These are phyloP conservation scores for Sympetrum striolatum DNA, from an alignment of 2,888 invertebrate genomes.

Conservation along the genomic window DNA sequence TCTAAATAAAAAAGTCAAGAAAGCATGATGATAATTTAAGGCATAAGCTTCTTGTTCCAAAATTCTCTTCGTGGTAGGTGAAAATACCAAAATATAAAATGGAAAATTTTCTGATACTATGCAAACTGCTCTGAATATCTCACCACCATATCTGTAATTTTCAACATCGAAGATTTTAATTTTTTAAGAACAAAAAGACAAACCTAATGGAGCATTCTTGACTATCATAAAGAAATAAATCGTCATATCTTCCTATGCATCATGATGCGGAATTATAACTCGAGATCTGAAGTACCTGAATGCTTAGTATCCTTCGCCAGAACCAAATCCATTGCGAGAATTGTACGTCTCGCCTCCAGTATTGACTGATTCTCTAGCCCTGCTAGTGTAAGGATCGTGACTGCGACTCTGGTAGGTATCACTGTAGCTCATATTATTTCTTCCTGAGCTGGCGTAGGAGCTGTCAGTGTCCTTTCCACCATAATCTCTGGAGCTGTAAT, in stretches of 20 bases:
- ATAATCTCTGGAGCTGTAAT: conserved; percentile 45
- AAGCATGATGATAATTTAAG: neutral
- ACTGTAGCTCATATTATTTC: conserved; percentile 43
- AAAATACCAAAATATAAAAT: neutral
- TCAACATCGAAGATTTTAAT: conserved; percentile 8
- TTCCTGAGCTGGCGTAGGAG: conserved; percentile 38
- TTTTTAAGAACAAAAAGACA: neutral
- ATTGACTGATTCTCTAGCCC: conserved; percentile 39
- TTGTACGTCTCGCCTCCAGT: conserved; percentile 43
- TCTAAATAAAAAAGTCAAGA: neutral
- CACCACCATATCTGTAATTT: neutral
- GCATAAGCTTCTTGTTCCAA: neutral
- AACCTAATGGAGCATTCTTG: conserved; percentile 5
- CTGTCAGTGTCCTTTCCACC: conserved; percentile 28
- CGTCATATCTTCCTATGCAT: conserved; percentile 29
- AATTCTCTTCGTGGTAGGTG: conserved; percentile 3
- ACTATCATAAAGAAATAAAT: conserved; percentile 5
- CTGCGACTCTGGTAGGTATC: conserved; percentile 44
- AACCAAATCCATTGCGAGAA: conserved; percentile 44
- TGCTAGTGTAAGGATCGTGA: conserved; percentile 44
- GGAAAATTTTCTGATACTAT: neutral
- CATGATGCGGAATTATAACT: conserved; percentile 20
- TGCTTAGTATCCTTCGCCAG: conserved; percentile 43
- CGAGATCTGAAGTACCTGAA: conserved; percentile 40
- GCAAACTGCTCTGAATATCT: neutral